Evolutionary conservation across 2,888 invertebrate species (phyloP).

Genomic region (Asteroscopus sphinx): DNA sequence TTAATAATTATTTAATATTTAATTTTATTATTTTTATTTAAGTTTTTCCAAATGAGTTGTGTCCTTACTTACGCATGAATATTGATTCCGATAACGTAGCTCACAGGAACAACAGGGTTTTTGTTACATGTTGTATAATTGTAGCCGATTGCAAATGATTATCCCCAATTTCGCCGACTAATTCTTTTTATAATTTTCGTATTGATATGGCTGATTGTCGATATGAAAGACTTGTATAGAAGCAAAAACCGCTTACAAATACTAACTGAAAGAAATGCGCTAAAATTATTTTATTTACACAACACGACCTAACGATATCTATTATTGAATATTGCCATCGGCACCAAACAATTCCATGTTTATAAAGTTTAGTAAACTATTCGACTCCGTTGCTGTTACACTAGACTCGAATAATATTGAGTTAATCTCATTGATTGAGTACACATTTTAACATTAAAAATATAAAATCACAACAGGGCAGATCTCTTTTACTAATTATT

Average conservation of each 20-base stretch:
- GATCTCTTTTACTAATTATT: slow-evolving; percentile 79
- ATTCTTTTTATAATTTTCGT: slow-evolving; percentile 87
- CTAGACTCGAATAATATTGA: slow-evolving; percentile 72
- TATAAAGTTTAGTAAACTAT: slow-evolving; percentile 63
- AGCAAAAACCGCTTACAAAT: slow-evolving; percentile 79
- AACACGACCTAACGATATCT: slow-evolving; percentile 69
- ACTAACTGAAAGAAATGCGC: slow-evolving; percentile 83
- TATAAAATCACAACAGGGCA: slow-evolving; percentile 85
- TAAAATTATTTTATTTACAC: slow-evolving; percentile 83
- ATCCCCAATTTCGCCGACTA: slow-evolving; percentile 79
- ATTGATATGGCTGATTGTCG: slow-evolving; percentile 92
- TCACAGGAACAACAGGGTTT: no score
- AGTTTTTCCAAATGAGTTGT: no score
- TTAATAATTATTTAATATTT: no score
- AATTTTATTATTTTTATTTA: no score
- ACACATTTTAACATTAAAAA: slow-evolving; percentile 75
- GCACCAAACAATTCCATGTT: slow-evolving; percentile 69
- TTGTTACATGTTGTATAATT: slow-evolving; percentile 21
- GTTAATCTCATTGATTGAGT: slow-evolving; percentile 86
- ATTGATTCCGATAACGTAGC: no score
- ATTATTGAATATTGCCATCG: slow-evolving; percentile 70
- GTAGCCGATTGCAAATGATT: slow-evolving; percentile 74
- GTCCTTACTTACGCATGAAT: no score
- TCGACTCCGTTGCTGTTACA: slow-evolving; percentile 60
- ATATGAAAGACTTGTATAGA: slow-evolving; percentile 89